Base-by-base conservation (phyloP, 2,888 invertebrate genomes). In the Leptinotarsa tumamoca region DNA sequence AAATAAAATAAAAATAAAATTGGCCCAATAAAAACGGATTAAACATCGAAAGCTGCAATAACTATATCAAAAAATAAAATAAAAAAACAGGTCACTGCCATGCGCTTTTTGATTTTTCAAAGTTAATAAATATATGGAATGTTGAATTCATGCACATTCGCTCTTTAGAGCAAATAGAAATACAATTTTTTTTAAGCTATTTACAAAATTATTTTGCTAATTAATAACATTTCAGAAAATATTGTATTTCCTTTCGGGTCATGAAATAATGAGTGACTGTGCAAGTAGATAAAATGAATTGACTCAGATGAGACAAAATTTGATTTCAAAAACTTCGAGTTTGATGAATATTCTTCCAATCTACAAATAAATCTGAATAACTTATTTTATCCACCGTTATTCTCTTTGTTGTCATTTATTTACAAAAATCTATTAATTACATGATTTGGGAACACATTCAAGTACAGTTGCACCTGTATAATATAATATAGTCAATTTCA, bases 11-110 rank as follows among this genome's bases (percentile, higher is more conserved):
- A 78, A 71, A 73, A 73, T 66, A 72, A 71, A 56, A 82, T 81
- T 81, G 81, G 80, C 82, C 78, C 83, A 83, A 84, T 84, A 84
- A 84, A 84, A 84, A 84, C 84, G 84, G 84, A 84, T 84, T 80
- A 50, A 76, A 82, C 81, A 81, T 78, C 76, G 67, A 81, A 83
- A 82, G 83, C 82, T 81, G 81, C 78, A 68, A 75, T 76, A 79
- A 78, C 77, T 79, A 72, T 75, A 69, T 50, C n/a, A 77, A 74
- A 71, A 71, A 3, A 21, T 3, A 54, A 18, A 77, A 74, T 67
- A 71, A 4, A 21, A 10, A 69, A 72, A 66, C 68, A 61, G 54
- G 71, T 58, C 52, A 71, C 52, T 68, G 68, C 69, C 63, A 69
- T 66, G 52, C 69, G 72, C 76, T 77, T 72, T 73, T 58, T 67